Evolutionary conservation across 2,888 invertebrate species (phyloP), one percentile per base, ranked within the genome.

Genomic region (Nysson spinosus): DNA sequence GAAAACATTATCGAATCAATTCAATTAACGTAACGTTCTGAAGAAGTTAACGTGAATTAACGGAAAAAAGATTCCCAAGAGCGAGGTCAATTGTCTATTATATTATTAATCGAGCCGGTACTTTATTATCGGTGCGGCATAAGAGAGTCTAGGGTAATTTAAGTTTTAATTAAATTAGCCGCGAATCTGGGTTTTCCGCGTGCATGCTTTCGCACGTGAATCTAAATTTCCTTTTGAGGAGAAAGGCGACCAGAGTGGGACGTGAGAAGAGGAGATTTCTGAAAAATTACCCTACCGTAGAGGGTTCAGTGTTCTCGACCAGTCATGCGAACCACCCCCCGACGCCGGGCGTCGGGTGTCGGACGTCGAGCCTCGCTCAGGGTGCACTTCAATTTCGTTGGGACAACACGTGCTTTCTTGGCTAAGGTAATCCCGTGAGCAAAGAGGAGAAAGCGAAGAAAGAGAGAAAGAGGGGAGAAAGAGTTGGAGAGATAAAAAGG

Each of bases 331-430:
- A 43, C 39, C 47, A 57, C 43, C n/a, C 61, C 54, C 32, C 20
- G 55, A 44, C 50, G 39, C 32, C 20, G 20, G 46, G 5, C 17
- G 54, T 2, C n/a, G n/a, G n/a, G n/a, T n/a, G n/a, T n/a, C n/a
- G n/a, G n/a, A n/a, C n/a, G n/a, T n/a, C n/a, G n/a, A n/a, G 54
- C 50, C 57, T 60, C 57, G 66, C 42, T 44, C n/a, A n/a, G 63
- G 61, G 58, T 65, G 71, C 70, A 65, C 75, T 75, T 67, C 75
- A 75, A 75, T 75, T 70, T 75, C 70, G 75, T 61, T 65, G 54
- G 52, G 72, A 72, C 72, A 67, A 75, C 72, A 63, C 72, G 74
- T 50, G 66, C 65, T 56, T 69, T 54, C 69, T 57, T 43, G 40
- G 54, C 35, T 17, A 14, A 47, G 64, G 43, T 43, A 39, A 47